phyloP scores from a whole-genome alignment of 2,888 invertebrate species.

The Drosophila dives region DNA sequence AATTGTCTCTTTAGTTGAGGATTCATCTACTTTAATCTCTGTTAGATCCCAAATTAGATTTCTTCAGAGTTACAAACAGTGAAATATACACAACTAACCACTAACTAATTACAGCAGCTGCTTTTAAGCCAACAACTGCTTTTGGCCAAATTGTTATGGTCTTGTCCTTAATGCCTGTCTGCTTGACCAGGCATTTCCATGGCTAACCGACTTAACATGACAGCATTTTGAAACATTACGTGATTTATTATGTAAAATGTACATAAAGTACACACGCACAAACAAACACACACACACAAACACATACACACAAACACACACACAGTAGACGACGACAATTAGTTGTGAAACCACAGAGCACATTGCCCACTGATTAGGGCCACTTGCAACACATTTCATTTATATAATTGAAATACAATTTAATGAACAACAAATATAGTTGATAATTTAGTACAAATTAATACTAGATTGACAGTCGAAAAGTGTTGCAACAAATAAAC shows the following conservation, averaged over 20 bases:
- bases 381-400: slow-evolving; percentile 53
- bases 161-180: slow-evolving; percentile 61
- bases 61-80: too few species aligned
- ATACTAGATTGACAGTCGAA: slow-evolving; percentile 42
- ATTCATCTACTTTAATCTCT: not conserved
- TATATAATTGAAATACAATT: slow-evolving; percentile 73
- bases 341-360: slow-evolving; percentile 61
- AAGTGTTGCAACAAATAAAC: slow-evolving; percentile 20
- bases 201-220: slow-evolving; percentile 75
- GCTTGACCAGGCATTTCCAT: slow-evolving; percentile 52
- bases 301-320: not conserved
- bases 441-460: slow-evolving; percentile 73
- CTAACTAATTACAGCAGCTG: not conserved
- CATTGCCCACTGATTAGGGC: slow-evolving; percentile 72
- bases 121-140: slow-evolving; percentile 31
- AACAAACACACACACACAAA: slow-evolving; percentile 28
- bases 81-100: slow-evolving; percentile 2
- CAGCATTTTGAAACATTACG: slow-evolving; percentile 80
- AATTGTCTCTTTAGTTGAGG: not conserved
- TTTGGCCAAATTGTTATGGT: slow-evolving; percentile 34
- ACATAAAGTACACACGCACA: slow-evolving; percentile 24
- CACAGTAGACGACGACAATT: slow-evolving; percentile 41
- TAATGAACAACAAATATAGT: slow-evolving; percentile 74
- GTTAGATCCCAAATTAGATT: not conserved
- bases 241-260: slow-evolving; percentile 74